Base-by-base conservation (phyloP, 1,140 invertebrate genomes). In the Panulirus ornatus region DNA sequence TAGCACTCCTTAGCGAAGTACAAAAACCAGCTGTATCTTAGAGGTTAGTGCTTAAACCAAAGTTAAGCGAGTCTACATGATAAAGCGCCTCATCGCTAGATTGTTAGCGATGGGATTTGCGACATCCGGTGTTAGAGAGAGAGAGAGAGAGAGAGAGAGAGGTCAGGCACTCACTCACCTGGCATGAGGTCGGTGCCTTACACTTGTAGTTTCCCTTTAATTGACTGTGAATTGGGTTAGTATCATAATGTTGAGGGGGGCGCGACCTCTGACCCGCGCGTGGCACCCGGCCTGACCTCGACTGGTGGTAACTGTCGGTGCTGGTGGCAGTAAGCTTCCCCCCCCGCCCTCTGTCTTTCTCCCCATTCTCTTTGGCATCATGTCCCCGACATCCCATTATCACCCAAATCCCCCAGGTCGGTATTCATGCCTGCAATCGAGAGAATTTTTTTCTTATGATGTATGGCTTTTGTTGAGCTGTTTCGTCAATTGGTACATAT, bases 151-250 rank as follows among this genome's bases (percentile, higher is more conserved):
- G 47, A 78, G 54, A 44, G 44, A 76, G 34, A 78, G 84, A 38
- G 42, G 44, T 36, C n/a, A n/a, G 34, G 71, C 71, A 66, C 70
- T 42, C 63, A 30, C 82, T 84, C 70, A 30, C 19, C 16, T 44
- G 42, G 42, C 38, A 2, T 30, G 70, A 38, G 71, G 84, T 86
- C 71, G 88, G 79, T 89, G 81, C 54, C 88, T 75, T 75, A 83
- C 58, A 79, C 88, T n/a, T 38, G 19, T 84, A 63, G 54, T 90
- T 90, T 79, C 82, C 82, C 88, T 71, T 78, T 90, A 90, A 90
- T 90, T 84, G 88, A 11, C 82, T 90, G 88, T 84, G 88, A 90
- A 90, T 84, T 90, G 73, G 88, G 88, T 90, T 85, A 90, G 75
- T 85, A 90, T 90, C 88, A 90, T 90, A 90, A 84, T 90, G 88